Evolutionary conservation across 2,113 vertebrate genomes (phyloP).

Genomic region (Zootoca vivipara): DNA sequence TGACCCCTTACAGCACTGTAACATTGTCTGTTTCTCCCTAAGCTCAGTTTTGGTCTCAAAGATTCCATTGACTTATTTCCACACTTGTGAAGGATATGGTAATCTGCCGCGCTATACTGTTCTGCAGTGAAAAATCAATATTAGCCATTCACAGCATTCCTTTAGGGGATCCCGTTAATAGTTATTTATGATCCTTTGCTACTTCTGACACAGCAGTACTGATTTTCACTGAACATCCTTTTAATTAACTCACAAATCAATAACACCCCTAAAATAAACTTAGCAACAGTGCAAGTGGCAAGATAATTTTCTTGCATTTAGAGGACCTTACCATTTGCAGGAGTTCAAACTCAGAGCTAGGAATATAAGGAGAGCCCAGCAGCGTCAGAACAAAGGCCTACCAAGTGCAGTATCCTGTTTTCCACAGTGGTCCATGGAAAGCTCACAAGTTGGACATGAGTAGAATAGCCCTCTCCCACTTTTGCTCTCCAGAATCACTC

Average conservation of each 20-base stretch:
- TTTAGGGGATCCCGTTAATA: constrained; percentile 33
- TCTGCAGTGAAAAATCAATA: constrained; percentile 44
- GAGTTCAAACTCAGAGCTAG: neutral
- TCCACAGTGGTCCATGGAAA: neutral
- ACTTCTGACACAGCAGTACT: constrained; percentile 39
- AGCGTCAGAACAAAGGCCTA: neutral
- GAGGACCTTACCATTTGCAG: constrained; percentile 14
- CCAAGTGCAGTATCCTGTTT: neutral
- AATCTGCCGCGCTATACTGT: constrained; percentile 24
- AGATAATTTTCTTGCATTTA: constrained; percentile 35
- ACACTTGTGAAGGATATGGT: constrained; percentile 17
- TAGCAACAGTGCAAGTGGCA: constrained; percentile 20
- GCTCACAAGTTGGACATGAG: neutral
- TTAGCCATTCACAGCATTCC: constrained; percentile 24
- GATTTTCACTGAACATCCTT: constrained; percentile 36
- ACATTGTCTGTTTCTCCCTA: constrained; percentile 26
- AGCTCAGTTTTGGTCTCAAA: constrained; percentile 12
- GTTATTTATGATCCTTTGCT: constrained; percentile 54
- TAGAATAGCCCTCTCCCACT: neutral
- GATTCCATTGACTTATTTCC: constrained; percentile 19
- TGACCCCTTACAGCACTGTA: neutral
- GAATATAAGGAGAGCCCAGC: neutral
- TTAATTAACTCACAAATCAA: constrained; percentile 46
- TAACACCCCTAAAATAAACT: constrained; percentile 12
- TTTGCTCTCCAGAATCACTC: neutral